Base-by-base conservation (phyloP, 2,113 vertebrate genomes). In the Megaceryle maxima region DNA sequence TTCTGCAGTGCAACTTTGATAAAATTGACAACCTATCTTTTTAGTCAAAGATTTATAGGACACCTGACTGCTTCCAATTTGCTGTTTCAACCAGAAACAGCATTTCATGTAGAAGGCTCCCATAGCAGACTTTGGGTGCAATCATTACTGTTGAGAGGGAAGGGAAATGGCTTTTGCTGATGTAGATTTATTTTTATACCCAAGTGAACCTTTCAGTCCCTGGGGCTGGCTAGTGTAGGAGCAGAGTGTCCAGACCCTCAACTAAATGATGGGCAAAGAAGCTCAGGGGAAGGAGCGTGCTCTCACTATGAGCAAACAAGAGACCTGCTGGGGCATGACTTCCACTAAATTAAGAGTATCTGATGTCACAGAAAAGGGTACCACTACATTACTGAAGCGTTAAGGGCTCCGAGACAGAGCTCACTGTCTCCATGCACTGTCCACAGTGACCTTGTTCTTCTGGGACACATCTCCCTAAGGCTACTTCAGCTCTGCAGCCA, bases 1-100 rank as follows among this genome's bases (percentile, higher is more conserved):
- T 94, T 96, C 68, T 94, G 56, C 60, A 94, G 76, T 55, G 77
- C 91, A 97, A 97, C 96, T 97, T 97, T 95, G 94, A 97, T 96
- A 83, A 97, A 97, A 95, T 68, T 96, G 97, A 97, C 94, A 92
- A 95, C 97, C 91, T 94, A 96, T 90, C 93, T 97, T 98, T 93
- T 97, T 94, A 94, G 80, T 96, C 53, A 87, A 91, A 97, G 97
- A 98, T 98, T 94, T 97, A 97, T 97, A 63, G 92, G 94, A 96
- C 90, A 92, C 2, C 72, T 69, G 83, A 93, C 70, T 74, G 83
- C 57, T 96, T 97, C 87, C 66, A 94, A 97, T 96, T 96, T 97
- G 63, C 85, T 94, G 67, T 87, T 84, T 96, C 64, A 92, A 92
- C 53, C 77, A 77, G 86, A 95, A 94, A 81, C n/a, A 25, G 31